Evolutionary conservation across 2,797 vertebrate genomes (phyloP).

Genomic region (Urophycis tenuis): DNA sequence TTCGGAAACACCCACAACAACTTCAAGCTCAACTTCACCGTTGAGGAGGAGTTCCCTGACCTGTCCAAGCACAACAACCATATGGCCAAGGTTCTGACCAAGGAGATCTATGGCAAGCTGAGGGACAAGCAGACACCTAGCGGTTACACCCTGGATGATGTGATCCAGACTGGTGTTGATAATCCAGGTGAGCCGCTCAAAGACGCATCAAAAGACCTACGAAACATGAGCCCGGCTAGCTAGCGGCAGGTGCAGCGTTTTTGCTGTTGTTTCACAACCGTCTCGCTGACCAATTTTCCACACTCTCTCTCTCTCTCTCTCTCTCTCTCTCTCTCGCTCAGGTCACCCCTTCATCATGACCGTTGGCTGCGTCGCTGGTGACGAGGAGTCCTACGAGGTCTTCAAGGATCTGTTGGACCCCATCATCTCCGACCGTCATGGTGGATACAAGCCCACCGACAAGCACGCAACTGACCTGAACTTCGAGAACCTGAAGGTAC

Average conservation of each 20-base stretch:
- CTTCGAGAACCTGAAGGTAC: constrained; percentile 86
- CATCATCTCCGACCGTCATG: constrained; percentile 85
- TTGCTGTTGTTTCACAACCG: background rate
- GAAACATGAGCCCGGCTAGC: background rate
- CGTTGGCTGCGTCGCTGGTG: constrained; percentile 88
- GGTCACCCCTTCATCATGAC: constrained; percentile 98
- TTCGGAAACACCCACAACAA: constrained; percentile 96
- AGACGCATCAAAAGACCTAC: background rate
- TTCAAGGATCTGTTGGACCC: constrained; percentile 90
- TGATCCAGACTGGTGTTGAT: constrained; percentile 90
- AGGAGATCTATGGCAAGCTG: constrained; percentile 77
- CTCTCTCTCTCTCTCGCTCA: constrained; percentile 27
- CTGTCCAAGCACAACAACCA: constrained; percentile 90
- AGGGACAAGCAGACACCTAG: constrained; percentile 88
- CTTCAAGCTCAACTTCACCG: constrained; percentile 81
- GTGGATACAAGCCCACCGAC: constrained; percentile 88
- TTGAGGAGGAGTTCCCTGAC: constrained; percentile 85
- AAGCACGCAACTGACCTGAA: constrained; percentile 93
- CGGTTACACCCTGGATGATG: constrained; percentile 86
- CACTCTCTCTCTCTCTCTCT: no score
- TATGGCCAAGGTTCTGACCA: constrained; percentile 87
- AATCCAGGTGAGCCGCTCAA: constrained; percentile 76
- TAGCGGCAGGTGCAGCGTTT: background rate
- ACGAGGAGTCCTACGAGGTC: constrained; percentile 83
- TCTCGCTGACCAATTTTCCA: background rate